Base-by-base conservation (phyloP, 1,140 invertebrate species). In the Trichonephila clavata region DNA sequence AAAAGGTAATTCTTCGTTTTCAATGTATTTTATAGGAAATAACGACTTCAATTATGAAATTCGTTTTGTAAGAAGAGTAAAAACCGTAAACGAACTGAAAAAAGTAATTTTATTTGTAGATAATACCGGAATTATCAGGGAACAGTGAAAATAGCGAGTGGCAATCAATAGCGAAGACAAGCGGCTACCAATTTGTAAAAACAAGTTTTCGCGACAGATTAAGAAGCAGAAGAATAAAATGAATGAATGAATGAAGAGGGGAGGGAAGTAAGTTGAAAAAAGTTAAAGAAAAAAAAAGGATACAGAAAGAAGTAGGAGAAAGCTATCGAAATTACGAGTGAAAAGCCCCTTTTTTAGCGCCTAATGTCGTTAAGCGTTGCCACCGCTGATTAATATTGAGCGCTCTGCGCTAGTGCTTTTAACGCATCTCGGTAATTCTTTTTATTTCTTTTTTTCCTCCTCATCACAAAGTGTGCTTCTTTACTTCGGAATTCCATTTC, bases 111-210 rank as follows among this genome's bases (percentile, higher is more conserved):
- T 92, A 92, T 86, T 92, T 81, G 81, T 27, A 92, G 90, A 92
- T 92, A 92, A 92, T 92, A 92, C 81, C 61, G 57, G 81, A 92
- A 92, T 92, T 86, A 92, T 92, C 90, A 86, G 81, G 24, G 61
- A 65, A 59, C 39, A 86, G 24, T 63, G 71, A 32, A 81, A 60
- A 86, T 65, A 84, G 59, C 57, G 80, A 63, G 16, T 50, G 5
- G 80, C 81, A 86, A 92, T 92, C 90, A 92, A 92, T 92, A 93
- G 81, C 68, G 32, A 83, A 13, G 39, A 83, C 27, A 57, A 61
- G 90, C 63, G 80, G 92, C 63, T 80, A 59, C 92, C 92, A 93
- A 93, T 93, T 93, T 93, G 92, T 88, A 93, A 93, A 93, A 93
- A 93, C 84, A 93, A 88, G 83, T 93, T 93, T 93, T 87, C 83